Evolutionary conservation across 92 coral and sea anemone genomes (phyloP).

Genomic region (Palythoa grandiflora): DNA sequence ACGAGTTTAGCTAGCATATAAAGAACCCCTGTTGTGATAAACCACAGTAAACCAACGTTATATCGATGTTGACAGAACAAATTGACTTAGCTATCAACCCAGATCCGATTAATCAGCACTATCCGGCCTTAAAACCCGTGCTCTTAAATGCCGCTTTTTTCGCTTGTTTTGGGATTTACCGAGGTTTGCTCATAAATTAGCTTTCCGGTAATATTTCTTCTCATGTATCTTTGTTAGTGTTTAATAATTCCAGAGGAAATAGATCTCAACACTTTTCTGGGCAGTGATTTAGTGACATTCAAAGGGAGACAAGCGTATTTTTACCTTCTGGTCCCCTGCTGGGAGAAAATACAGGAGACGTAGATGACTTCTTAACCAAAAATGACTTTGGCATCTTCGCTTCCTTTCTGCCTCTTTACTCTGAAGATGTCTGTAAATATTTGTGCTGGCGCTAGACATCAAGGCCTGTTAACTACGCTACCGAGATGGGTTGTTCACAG

Average conservation of each 20-base stretch:
- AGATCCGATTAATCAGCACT: not conserved
- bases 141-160: not conserved
- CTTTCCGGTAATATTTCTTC: constrained; percentile 5
- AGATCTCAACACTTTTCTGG: not conserved
- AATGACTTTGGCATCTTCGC: constrained; percentile 85
- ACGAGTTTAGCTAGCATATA: not conserved
- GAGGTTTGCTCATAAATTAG: constrained; percentile 15
- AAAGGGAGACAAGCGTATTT: not conserved
- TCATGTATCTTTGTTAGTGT: constrained; percentile 12
- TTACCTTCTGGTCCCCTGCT: constrained; percentile 74
- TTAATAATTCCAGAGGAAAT: not conserved
- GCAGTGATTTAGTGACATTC: constrained; percentile 54
- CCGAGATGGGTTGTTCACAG: constrained; percentile 72
- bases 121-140: not conserved
- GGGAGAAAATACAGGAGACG: constrained; percentile 33
- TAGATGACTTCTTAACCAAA: constrained; percentile 81
- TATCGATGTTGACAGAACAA: constrained; percentile 44
- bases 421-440: constrained; percentile 76
- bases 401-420: constrained; percentile 48
- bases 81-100: constrained; percentile 33
- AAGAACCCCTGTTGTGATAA: constrained; percentile 14
- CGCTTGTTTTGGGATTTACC: not conserved
- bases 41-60: not conserved
- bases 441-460: constrained; percentile 78
- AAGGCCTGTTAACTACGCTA: constrained; percentile 74